Evolutionary conservation across 2,113 vertebrate species (phyloP), one percentile per base, ranked within the genome.

Genomic region (Ochotona curzoniae): DNA sequence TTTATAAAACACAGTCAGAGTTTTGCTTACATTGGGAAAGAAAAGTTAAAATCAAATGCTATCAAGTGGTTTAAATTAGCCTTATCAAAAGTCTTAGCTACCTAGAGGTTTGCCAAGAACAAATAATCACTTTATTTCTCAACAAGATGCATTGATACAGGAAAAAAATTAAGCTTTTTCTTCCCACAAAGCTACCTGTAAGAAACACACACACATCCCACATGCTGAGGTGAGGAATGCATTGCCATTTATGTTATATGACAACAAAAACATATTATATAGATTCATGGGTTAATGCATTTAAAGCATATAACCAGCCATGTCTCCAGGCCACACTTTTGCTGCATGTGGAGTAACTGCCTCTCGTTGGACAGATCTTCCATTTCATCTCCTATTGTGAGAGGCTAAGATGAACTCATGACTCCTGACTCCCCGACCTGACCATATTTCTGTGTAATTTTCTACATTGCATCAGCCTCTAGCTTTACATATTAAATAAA

Each of bases 31-130:
- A 93, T 9, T n/a, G 15, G 25, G 26, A 61, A 90, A 86, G 15
- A 94, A 93, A 86, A 89, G 35, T 70, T 93, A 88, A 95, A 93
- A 69, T 9, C 20, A 87, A 93, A 75, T 82, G 7, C 32, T 32
- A 92, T 51, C 74, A 80, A 47, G 38, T 90, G 38, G 13, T 47
- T 83, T 63, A 90, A 94, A 86, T 92, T 61, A 88, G 32, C 90
- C 95, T 67, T 79, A 82, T 87, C 79, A 71, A 79, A 95, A 95
- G 66, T n/a, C 67, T 94, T 88, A 86, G 92, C 47, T 83, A 70
- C n/a, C 20, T 9, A 87, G 25, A 84, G 21, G 17, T 74, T 79
- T 93, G 38, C 70, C 71, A 93, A 79, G 28, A 63, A 84, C 75
- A 92, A 95, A 95, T 64, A 92, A 15, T 26, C 20, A 11, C 35